Conservation (phyloP, 2,797 vertebrate genomes). For the Cossypha dichroa region DNA sequence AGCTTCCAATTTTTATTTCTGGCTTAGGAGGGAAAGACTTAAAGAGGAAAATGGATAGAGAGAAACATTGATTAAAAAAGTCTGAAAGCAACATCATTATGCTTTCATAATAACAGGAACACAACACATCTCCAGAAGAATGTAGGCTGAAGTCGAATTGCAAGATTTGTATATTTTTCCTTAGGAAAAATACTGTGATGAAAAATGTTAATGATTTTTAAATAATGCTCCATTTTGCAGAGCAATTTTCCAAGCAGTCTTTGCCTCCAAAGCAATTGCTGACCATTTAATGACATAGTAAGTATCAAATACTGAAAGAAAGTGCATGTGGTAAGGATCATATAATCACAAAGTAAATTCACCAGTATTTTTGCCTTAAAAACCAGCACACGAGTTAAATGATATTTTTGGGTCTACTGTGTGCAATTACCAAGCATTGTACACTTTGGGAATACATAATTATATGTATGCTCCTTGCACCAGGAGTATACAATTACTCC, state of each 20-base stretch:
- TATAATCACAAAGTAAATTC: slow-evolving; percentile 77
- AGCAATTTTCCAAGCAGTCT: slow-evolving; percentile 55
- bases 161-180: slow-evolving; percentile 16
- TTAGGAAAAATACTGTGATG: slow-evolving; percentile 57
- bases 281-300: slow-evolving; percentile 72
- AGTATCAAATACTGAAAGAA: slow-evolving; percentile 72
- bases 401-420: slow-evolving; percentile 72
- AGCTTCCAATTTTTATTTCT: slow-evolving; percentile 30
- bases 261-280: slow-evolving; percentile 67
- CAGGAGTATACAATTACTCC: slow-evolving; percentile 67
- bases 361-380: slow-evolving; percentile 77
- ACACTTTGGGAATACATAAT: slow-evolving; percentile 64
- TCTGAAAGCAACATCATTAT: background rate
- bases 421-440: slow-evolving; percentile 68
- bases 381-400: slow-evolving; percentile 77
- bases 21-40: background rate
- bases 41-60: background rate
- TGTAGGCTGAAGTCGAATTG: background rate
- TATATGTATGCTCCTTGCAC: slow-evolving; percentile 34
- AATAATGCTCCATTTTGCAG: slow-evolving; percentile 61
- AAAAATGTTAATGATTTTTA: slow-evolving; percentile 66
- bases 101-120: slow-evolving; percentile 31
- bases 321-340: slow-evolving; percentile 64
- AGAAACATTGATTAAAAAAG: background rate
- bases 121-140: slow-evolving; percentile 25